These are phyloP conservation scores for Orthosia gracilis DNA, from an alignment of 2,888 invertebrate genomes.

Conservation along the genomic window DNA sequence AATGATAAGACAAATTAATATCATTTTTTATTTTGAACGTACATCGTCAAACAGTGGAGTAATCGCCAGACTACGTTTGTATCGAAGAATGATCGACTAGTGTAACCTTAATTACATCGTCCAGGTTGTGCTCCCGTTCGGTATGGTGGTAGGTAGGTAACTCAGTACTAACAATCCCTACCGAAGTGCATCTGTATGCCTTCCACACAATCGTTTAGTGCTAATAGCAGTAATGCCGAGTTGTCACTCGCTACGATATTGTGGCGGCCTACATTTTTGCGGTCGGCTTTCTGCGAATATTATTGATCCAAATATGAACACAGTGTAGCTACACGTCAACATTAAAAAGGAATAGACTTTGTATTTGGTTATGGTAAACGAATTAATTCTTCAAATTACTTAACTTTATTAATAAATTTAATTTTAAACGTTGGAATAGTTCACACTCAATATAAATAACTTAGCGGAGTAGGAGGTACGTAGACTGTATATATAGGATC, in stretches of 20 bases:
- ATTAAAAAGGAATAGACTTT: neutral
- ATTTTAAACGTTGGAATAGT: slow-evolving; percentile 27
- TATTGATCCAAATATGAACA: slow-evolving; percentile 42
- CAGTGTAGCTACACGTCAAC: neutral
- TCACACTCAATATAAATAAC: slow-evolving; percentile 43
- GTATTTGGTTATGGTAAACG: too few species aligned
- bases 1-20: too few species aligned
- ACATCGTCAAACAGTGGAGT: too few species aligned
- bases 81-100: too few species aligned
- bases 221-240: slow-evolving; percentile 40
- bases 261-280: slow-evolving; percentile 53
- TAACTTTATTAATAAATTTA: too few species aligned
- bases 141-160: slow-evolving; percentile 3
- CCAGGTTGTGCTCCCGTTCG: neutral
- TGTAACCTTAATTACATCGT: slow-evolving; percentile 19
- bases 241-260: slow-evolving; percentile 40
- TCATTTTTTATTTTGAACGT: too few species aligned
- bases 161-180: slow-evolving; percentile 13
- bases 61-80: too few species aligned
- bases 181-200: slow-evolving; percentile 41
- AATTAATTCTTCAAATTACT: too few species aligned
- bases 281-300: slow-evolving; percentile 36
- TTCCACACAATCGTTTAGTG: slow-evolving; percentile 33
- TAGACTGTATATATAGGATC: slow-evolving; percentile 18
- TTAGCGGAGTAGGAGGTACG: neutral